phyloP scores from a whole-genome alignment of 2,797 vertebrate species.

The Melanotaenia parkinsoni region DNA sequence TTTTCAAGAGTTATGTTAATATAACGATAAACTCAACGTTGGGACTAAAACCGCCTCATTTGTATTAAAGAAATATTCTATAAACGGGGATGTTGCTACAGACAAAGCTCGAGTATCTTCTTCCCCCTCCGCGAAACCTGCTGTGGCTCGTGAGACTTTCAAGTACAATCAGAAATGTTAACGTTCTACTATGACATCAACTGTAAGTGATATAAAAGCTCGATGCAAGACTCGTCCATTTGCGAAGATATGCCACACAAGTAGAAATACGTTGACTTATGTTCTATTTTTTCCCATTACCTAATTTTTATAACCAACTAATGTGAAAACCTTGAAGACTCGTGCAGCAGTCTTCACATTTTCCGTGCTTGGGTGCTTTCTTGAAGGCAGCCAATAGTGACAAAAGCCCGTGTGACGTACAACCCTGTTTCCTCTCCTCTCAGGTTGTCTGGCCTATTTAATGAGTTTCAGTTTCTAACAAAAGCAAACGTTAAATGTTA shows the following conservation, averaged over 20 bases:
- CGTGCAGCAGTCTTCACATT: rapidly evolving
- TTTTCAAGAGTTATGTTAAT: constrained; percentile 54
- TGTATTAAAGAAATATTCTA: background rate
- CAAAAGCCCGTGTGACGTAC: constrained; percentile 71
- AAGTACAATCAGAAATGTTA: constrained; percentile 9
- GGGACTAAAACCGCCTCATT: background rate
- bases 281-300: rapidly evolving
- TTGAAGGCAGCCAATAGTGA: constrained; percentile 47
- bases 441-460: constrained; percentile 36
- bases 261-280: background rate
- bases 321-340: rapidly evolving
- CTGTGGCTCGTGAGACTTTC: constrained; percentile 51
- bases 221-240: background rate
- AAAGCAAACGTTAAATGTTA: background rate
- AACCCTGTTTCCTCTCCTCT: constrained; percentile 21
- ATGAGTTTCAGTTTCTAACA: constrained; percentile 37
- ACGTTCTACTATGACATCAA: rapidly evolving
- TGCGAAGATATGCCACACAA: background rate
- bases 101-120: constrained; percentile 44
- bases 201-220: too few relatives aligned
- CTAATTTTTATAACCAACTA: background rate
- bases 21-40: background rate
- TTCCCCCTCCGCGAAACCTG: constrained; percentile 59
- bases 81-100: constrained; percentile 24
- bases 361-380: constrained; percentile 12